Percentiles rank a stretch among this genome's conserved stretches.
Conservation (phyloP, 2,888 invertebrate species). For the Zootermopsis nevadensis region DNA sequence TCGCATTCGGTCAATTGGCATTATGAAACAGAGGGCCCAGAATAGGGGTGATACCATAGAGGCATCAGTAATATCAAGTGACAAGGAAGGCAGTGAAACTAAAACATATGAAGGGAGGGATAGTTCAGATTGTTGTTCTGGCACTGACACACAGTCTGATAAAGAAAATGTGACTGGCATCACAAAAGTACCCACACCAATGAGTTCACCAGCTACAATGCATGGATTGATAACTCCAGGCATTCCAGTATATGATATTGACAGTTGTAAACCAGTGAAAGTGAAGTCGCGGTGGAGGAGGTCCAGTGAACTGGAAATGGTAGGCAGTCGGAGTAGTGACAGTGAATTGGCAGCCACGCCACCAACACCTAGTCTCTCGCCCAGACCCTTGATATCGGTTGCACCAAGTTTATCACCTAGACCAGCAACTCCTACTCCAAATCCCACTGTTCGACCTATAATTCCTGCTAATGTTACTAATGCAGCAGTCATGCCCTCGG, state of each 20-base stretch:
- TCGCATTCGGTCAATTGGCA: slow-evolving; percentile 75
- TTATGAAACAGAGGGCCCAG: slow-evolving; percentile 69
- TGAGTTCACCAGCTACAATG: slow-evolving; percentile 56
- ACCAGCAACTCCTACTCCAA: slow-evolving; percentile 61
- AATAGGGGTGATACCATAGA: slow-evolving; percentile 40
- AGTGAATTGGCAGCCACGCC: slow-evolving; percentile 50
- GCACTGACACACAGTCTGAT: slow-evolving; percentile 60
- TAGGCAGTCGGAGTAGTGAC: slow-evolving; percentile 55
- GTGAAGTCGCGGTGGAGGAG: slow-evolving; percentile 83
- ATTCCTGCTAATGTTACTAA: slow-evolving; percentile 18
- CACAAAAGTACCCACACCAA: slow-evolving; percentile 56
- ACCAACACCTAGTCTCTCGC: slow-evolving; percentile 51
- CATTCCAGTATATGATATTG: slow-evolving; percentile 58
- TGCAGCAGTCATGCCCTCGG: slow-evolving; percentile 42
- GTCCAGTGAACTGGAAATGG: slow-evolving; percentile 80
- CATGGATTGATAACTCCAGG: slow-evolving; percentile 53
- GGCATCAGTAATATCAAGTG: background rate
- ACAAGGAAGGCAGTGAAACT: slow-evolving; percentile 16
- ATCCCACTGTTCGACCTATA: slow-evolving; percentile 59
- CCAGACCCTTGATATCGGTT: slow-evolving; percentile 44
- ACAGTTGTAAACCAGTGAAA: slow-evolving; percentile 75
- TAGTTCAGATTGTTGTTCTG: slow-evolving; percentile 58
- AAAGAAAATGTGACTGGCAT: slow-evolving; percentile 57
- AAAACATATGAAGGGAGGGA: slow-evolving; percentile 53
- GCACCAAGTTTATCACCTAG: slow-evolving; percentile 48